These are phyloP conservation scores for Pyralis farinalis DNA, from an alignment of 2,888 invertebrate species.

Conservation along the genomic window DNA sequence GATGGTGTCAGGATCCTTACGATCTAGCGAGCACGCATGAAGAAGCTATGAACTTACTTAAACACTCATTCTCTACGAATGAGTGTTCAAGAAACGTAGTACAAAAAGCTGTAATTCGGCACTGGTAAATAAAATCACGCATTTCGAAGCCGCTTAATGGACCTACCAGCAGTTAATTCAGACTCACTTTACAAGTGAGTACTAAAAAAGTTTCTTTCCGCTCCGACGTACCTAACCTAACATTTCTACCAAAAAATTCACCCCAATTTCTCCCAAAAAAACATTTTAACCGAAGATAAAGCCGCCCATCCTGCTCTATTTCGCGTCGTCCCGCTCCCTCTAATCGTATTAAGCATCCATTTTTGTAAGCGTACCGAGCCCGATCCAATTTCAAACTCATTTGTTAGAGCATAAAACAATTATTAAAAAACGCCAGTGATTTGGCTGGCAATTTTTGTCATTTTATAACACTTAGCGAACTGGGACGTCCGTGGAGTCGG, in stretches of 20 bases:
- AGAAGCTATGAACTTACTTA: too few relatives aligned
- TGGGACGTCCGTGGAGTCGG: conserved; percentile 19
- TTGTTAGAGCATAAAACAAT: conserved; percentile 82
- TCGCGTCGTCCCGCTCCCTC: conserved; percentile 63
- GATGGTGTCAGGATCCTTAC: too few relatives aligned
- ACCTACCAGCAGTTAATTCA: too few relatives aligned
- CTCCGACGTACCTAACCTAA: too few relatives aligned
- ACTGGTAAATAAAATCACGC: too few relatives aligned
- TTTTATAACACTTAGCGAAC: conserved; percentile 60
- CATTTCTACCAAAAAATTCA: conserved; percentile 12
- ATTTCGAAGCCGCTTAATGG: too few relatives aligned
- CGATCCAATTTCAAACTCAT: conserved; percentile 86
- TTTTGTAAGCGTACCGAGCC: conserved; percentile 81
- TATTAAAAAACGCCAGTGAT: conserved; percentile 79
- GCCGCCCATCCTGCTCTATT: conserved; percentile 32
- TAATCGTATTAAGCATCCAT: conserved; percentile 85
- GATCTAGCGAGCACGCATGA: too few relatives aligned
- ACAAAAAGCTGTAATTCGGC: too few relatives aligned
- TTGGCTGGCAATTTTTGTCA: conserved; percentile 69
- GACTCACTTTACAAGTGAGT: too few relatives aligned
- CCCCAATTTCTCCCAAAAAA: conserved; percentile 14
- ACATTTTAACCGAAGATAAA: conserved; percentile 22
- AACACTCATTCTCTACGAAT: too few relatives aligned
- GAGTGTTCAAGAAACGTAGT: too few relatives aligned
- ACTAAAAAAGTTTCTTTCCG: too few relatives aligned